Conservation (phyloP, 2,888 invertebrate genomes). For the Pristionchus fissidentatus region DNA sequence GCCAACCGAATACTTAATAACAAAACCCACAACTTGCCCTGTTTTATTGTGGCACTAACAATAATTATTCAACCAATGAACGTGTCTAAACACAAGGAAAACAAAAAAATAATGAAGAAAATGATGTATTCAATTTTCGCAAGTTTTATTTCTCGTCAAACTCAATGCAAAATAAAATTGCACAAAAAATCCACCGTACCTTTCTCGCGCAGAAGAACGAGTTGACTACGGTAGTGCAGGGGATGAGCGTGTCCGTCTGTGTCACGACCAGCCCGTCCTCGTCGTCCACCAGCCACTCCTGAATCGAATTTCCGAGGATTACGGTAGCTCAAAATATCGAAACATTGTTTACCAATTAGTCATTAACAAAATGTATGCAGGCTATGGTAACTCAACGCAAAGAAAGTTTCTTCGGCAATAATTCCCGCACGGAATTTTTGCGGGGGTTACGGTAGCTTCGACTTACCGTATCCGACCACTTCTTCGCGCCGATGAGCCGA, state of each 20-base stretch:
- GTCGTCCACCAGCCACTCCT: slow-evolving; percentile 48
- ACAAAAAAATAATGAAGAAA: neutral
- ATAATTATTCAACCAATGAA: too few species aligned
- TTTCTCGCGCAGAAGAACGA: slow-evolving; percentile 57
- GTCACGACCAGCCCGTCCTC: slow-evolving; percentile 27
- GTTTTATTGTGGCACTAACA: too few species aligned
- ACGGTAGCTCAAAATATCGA: neutral
- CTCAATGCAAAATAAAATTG: neutral
- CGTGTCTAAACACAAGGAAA: too few species aligned
- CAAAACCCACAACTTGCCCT: too few species aligned
- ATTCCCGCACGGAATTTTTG: too few species aligned
- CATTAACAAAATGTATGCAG: neutral
- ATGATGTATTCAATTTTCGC: neutral
- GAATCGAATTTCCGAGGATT: neutral
- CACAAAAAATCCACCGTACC: slow-evolving; percentile 15
- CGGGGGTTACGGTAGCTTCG: too few species aligned
- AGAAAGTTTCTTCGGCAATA: neutral
- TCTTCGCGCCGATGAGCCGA: slow-evolving; percentile 56
- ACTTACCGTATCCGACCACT: slow-evolving; percentile 50
- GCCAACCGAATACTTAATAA: too few species aligned
- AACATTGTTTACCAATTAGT: too few species aligned
- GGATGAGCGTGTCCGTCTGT: slow-evolving; percentile 51
- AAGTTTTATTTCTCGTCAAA: neutral
- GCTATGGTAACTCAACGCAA: neutral
- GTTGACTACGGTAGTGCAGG: slow-evolving; percentile 57